Evolutionary conservation across 2,113 vertebrate genomes (phyloP).

Genomic region (Syngnathoides biaculeatus): DNA sequence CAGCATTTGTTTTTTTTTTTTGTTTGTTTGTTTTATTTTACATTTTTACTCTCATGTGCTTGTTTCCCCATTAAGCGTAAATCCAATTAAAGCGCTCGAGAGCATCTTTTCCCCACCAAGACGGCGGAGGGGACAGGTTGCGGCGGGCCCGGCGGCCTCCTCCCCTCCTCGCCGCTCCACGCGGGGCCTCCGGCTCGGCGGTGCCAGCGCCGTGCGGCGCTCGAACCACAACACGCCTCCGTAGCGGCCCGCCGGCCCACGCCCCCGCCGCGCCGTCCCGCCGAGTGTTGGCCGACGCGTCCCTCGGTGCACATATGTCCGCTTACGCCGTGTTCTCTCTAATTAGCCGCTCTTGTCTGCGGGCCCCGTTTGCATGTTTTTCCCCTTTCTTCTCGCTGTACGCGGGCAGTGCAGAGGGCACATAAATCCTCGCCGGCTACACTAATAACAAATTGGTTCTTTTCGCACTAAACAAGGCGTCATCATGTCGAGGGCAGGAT

Average conservation of each 20-base stretch:
- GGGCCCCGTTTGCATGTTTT: slow-evolving; percentile 22
- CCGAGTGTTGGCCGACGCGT: slow-evolving; percentile 62
- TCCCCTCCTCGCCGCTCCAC: slow-evolving; percentile 42
- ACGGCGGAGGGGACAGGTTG: slow-evolving; percentile 65
- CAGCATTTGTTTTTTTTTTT: slow-evolving; percentile 58
- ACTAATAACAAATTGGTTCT: slow-evolving; percentile 38
- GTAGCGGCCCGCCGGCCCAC: slow-evolving; percentile 48
- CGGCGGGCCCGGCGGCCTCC: slow-evolving; percentile 40
- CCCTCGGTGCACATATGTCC: slow-evolving; percentile 66
- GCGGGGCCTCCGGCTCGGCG: not conserved
- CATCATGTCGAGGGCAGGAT: slow-evolving; percentile 38
- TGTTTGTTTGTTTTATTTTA: too few relatives aligned
- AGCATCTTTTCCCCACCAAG: slow-evolving; percentile 53
- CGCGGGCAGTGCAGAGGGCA: not conserved
- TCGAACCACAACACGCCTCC: slow-evolving; percentile 67
- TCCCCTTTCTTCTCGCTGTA: not conserved
- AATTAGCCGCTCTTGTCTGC: slow-evolving; percentile 58
- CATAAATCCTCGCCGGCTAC: slow-evolving; percentile 17
- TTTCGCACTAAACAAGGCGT: slow-evolving; percentile 46
- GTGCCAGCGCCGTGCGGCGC: slow-evolving; percentile 61
- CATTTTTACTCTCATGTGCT: slow-evolving; percentile 50
- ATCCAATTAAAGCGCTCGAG: slow-evolving; percentile 70
- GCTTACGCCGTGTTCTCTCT: slow-evolving; percentile 68
- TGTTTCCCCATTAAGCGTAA: slow-evolving; percentile 69
- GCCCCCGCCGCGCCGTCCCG: slow-evolving; percentile 55